phyloP scores from a whole-genome alignment of 2,888 invertebrate genomes.

The Macaria liturata region DNA sequence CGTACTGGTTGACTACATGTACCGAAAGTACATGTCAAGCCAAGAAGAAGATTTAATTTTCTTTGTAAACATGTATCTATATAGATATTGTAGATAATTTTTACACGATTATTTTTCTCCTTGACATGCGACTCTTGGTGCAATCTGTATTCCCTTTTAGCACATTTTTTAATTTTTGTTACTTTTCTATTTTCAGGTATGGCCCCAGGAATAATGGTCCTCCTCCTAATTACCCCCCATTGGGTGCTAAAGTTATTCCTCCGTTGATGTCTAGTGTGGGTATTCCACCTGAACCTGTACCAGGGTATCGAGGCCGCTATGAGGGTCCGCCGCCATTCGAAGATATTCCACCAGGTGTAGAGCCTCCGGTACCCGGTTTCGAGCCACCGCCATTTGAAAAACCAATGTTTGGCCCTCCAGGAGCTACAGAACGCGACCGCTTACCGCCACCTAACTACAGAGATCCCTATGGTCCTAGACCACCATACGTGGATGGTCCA shows the following conservation, averaged over 20 bases:
- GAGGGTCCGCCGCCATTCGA: slow-evolving; percentile 78
- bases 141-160: too few relatives aligned
- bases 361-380: slow-evolving; percentile 85
- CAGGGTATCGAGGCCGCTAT: slow-evolving; percentile 71
- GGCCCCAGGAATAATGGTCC: slow-evolving; percentile 64
- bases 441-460: slow-evolving; percentile 64
- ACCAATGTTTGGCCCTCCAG: slow-evolving; percentile 64
- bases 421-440: slow-evolving; percentile 65
- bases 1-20: too few relatives aligned
- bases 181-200: slow-evolving; percentile 67
- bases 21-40: too few relatives aligned
- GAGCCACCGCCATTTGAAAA: slow-evolving; percentile 83
- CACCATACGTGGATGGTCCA: slow-evolving; percentile 60
- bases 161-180: slow-evolving; percentile 5
- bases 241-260: slow-evolving; percentile 64
- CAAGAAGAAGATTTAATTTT: too few relatives aligned
- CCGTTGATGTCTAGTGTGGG: slow-evolving; percentile 54
- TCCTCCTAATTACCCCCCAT: slow-evolving; percentile 60
- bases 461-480: slow-evolving; percentile 62
- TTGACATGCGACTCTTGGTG: too few relatives aligned
- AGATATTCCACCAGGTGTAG: slow-evolving; percentile 85
- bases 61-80: too few relatives aligned
- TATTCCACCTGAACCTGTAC: slow-evolving; percentile 57
- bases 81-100: too few relatives aligned
- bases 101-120: too few relatives aligned